Conservation (phyloP, 2,888 invertebrate species). For the Melolontha melolontha region DNA sequence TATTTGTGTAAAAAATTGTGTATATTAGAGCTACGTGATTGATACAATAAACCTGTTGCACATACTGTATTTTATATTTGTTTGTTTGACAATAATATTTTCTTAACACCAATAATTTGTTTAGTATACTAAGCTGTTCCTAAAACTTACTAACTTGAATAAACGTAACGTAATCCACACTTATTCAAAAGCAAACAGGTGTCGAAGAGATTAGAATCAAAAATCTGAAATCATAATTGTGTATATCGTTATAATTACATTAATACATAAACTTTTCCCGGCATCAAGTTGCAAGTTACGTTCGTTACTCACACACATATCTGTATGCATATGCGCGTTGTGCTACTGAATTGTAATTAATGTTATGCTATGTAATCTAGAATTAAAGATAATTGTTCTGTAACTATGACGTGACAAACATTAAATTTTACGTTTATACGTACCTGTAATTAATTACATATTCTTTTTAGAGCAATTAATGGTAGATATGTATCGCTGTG, state of each 20-base stretch:
- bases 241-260: slow-evolving; percentile 17
- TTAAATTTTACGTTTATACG: slow-evolving; percentile 15
- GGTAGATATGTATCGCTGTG: slow-evolving; percentile 4
- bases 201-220: background rate
- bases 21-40: slow-evolving; percentile 25
- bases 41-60: slow-evolving; percentile 22
- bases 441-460: slow-evolving; percentile 14
- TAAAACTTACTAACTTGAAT: slow-evolving; percentile 1
- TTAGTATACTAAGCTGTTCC: slow-evolving; percentile 9
- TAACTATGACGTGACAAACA: slow-evolving; percentile 27
- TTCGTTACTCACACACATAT: no score
- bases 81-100: slow-evolving; percentile 21
- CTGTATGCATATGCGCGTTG: background rate
- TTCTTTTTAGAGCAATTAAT: slow-evolving; percentile 6
- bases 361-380: background rate
- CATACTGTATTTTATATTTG: slow-evolving; percentile 14
- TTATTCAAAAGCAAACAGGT: background rate
- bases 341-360: slow-evolving; percentile 16
- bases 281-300: no score
- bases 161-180: no score
- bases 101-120: slow-evolving; percentile 4
- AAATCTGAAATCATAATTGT: background rate
- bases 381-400: slow-evolving; percentile 22
- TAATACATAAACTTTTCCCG: background rate
- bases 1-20: slow-evolving; percentile 29